phyloP scores from a whole-genome alignment of 2,888 invertebrate genomes.

The Cyclophora punctaria region DNA sequence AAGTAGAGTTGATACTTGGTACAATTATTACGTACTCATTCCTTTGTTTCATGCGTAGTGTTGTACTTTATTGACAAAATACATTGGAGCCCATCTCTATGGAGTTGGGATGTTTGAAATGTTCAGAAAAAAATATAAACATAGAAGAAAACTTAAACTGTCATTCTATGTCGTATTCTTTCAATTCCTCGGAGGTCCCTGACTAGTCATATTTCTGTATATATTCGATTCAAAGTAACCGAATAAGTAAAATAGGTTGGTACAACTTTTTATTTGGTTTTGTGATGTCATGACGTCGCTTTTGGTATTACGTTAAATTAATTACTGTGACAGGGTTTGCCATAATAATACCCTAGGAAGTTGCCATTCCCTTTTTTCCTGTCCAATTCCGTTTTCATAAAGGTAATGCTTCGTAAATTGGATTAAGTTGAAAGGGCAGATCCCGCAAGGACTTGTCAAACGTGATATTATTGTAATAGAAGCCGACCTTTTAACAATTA shows the following conservation, averaged over 20 bases:
- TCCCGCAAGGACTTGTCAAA: slow-evolving; percentile 28
- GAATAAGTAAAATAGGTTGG: background rate
- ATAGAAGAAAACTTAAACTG: background rate
- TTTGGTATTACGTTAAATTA: slow-evolving; percentile 6
- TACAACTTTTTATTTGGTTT: background rate
- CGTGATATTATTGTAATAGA: slow-evolving; percentile 6
- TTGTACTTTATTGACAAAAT: no score
- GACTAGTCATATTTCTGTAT: no score
- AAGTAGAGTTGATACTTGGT: no score
- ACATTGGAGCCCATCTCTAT: no score
- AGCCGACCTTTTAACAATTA: background rate
- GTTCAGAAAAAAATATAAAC: background rate
- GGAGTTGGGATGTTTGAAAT: background rate
- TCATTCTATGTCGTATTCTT: background rate
- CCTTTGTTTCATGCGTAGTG: no score
- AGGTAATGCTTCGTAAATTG: slow-evolving; percentile 33
- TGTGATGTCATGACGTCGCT: background rate
- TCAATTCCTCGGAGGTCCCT: background rate
- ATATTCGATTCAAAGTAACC: no score
- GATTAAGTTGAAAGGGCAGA: slow-evolving; percentile 31
- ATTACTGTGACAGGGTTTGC: slow-evolving; percentile 11
- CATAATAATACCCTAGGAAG: slow-evolving; percentile 10
- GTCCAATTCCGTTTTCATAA: slow-evolving; percentile 30
- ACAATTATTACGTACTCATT: no score
- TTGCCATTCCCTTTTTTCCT: slow-evolving; percentile 28